phyloP scores from a whole-genome alignment of 2,797 vertebrate genomes.

The Hydrolagus colliei region DNA sequence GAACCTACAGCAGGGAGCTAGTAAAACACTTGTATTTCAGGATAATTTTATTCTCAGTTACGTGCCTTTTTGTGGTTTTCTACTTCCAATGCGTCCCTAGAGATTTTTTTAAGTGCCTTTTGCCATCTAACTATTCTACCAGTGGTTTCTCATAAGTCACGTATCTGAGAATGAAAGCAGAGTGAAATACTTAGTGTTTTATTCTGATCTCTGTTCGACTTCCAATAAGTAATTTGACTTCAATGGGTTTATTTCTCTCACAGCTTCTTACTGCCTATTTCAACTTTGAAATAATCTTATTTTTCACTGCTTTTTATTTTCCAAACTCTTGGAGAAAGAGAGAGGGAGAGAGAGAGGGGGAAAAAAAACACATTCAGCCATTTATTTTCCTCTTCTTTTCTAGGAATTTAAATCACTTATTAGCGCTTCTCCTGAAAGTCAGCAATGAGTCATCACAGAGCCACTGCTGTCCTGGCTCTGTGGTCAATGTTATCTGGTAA shows the following conservation, averaged over 20 bases:
- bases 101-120: neutral
- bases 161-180: neutral
- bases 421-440: constrained; percentile 25
- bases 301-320: constrained; percentile 20
- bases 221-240: neutral
- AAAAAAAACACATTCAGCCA: constrained; percentile 9
- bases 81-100: neutral
- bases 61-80: neutral
- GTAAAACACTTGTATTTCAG: neutral
- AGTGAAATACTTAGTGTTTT: neutral
- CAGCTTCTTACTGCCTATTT: neutral
- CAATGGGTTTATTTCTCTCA: neutral
- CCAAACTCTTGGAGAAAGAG: constrained; percentile 6
- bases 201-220: neutral
- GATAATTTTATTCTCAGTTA: neutral
- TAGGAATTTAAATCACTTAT: constrained; percentile 9
- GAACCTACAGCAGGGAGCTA: neutral
- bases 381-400: constrained; percentile 31
- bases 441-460: constrained; percentile 29
- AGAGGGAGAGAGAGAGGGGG: too few relatives aligned
- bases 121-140: neutral
- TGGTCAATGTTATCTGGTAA: constrained; percentile 28
- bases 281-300: neutral
- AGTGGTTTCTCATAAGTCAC: neutral
- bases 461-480: constrained; percentile 12